Base-by-base conservation (phyloP, 2,888 invertebrate genomes). In the Teleogryllus oceanicus region DNA sequence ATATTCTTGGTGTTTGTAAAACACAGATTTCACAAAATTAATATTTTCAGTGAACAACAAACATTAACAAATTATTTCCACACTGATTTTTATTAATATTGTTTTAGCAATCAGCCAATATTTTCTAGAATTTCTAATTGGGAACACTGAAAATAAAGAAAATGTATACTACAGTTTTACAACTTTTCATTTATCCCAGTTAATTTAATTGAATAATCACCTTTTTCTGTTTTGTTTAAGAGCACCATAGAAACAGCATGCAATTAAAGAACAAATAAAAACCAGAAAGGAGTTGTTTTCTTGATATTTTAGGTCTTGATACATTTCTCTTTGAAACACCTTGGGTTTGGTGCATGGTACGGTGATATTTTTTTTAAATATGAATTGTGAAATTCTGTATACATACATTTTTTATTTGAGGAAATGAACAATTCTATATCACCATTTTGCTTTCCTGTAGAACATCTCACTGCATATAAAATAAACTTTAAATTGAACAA, bases 71-170 rank as follows among this genome's bases (percentile, higher is more conserved):
- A 80, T 77, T 20, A 80, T 74, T 13, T 77, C 62, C 76, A 77
- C 77, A 77, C 74, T 77, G 50, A 76, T 37, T 76, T 51, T 76
- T 77, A 11, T 49, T 51, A 50, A 76, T 79, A 76, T 37, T 50
- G 37, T 50, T 50, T 76, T 79, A 75, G 74, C 80, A 80, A 74
- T 77, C 62, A 77, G 21, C 74, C 50, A 77, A 80, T 74, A 80
- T 77, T 51, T 62, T 20, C 77, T 80, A 77, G 62, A 77, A 74
- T 76, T 80, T 77, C 12, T 77, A 12, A 77, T 37, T 37, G 37
- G 37, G 37, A 37, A 37, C 37, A 37, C 49, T 77, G 2, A 49
- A 77, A 49, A 77, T 77, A 18, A 50, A 77, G 50, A 77, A 37
- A 37, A 37, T 37, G 37, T 37, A 1, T 37, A 37, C 37, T 8